Evolutionary conservation across 2,888 invertebrate species (phyloP), one percentile per base, ranked within the genome.

Genomic region (Pterostichus niger): DNA sequence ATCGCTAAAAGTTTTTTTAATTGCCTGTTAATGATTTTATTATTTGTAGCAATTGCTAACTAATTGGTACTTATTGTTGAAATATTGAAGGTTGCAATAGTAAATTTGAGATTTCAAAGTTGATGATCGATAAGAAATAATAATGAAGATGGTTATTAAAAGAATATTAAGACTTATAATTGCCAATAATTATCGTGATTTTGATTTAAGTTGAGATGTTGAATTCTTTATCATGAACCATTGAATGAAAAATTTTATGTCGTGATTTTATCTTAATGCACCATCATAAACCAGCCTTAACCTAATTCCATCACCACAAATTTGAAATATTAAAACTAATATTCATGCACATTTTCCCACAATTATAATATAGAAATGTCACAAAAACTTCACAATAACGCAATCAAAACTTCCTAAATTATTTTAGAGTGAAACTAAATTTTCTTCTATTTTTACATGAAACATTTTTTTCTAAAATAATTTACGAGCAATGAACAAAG

Each of bases 211-310:
- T 40, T 40, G 6, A 64, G 64, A 40, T 44, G 68, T 44, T 71
- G 13, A 40, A 9, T 40, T 68, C 15, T 44, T 15, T 6, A 81
- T 81, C 81, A 81, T 81, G 81, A 81, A 81, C 81, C 81, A 79
- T 79, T 7, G 44, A 81, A 49, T 4, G 10, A 33, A 35, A 15
- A 24, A 17, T 15, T 64, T 71, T 71, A 24, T 71, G n/a, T 56
- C 56, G n/a, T 40, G 17, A 77, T 54, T 73, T 73, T 75, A 75
- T 59, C 56, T 56, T 56, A 61, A 40, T 75, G 82, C 82, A 75
- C 75, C 75, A 75, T 82, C 82, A 82, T 75, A 82, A 82, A 82
- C 82, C 82, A 82, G 82, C 75, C 82, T 75, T 82, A 75, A 35
- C 9, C 44, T 56, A 77, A 49, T 49, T 9, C 77, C 77, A 56